A percentile compares a stretch with the other conserved stretches of the same genome.
Conservation (phyloP, 2,888 invertebrate genomes). For the Hypena proboscidalis region DNA sequence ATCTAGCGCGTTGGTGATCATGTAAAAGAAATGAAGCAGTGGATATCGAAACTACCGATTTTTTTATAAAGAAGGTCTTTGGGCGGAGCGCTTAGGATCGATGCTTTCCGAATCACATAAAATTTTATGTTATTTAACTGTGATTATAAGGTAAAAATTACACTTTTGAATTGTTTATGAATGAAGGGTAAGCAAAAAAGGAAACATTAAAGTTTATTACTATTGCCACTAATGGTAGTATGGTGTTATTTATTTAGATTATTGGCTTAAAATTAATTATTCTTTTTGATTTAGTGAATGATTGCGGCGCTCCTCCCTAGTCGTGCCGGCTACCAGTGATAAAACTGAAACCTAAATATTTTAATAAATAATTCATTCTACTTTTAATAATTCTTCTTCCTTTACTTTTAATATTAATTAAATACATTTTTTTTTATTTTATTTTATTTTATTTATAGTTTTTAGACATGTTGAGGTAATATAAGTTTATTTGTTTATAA, state of each 20-base stretch:
- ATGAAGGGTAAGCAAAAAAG: slow-evolving; percentile 16
- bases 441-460: too few species aligned
- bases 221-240: slow-evolving; percentile 38
- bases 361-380: too few species aligned
- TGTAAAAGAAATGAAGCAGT: slow-evolving; percentile 12
- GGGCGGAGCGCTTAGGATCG: slow-evolving; percentile 53
- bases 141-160: slow-evolving; percentile 41
- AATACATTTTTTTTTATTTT: too few species aligned
- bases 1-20: background rate
- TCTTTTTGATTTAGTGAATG: slow-evolving; percentile 18
- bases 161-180: slow-evolving; percentile 27
- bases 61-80: slow-evolving; percentile 5
- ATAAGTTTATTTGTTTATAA: too few species aligned
- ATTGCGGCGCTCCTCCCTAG: too few species aligned
- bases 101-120: slow-evolving; percentile 62
- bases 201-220: slow-evolving; percentile 42
- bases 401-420: too few species aligned
- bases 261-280: slow-evolving; percentile 15
- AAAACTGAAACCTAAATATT: too few species aligned
- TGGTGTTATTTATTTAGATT: slow-evolving; percentile 1
- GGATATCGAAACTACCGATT: slow-evolving; percentile 8
- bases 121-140: slow-evolving; percentile 52
- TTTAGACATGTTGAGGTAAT: too few species aligned
- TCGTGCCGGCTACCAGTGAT: too few species aligned
- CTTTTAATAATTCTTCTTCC: too few species aligned